Evolutionary conservation across 1,140 invertebrate species (phyloP).

Genomic region (Bombus pascuorum): DNA sequence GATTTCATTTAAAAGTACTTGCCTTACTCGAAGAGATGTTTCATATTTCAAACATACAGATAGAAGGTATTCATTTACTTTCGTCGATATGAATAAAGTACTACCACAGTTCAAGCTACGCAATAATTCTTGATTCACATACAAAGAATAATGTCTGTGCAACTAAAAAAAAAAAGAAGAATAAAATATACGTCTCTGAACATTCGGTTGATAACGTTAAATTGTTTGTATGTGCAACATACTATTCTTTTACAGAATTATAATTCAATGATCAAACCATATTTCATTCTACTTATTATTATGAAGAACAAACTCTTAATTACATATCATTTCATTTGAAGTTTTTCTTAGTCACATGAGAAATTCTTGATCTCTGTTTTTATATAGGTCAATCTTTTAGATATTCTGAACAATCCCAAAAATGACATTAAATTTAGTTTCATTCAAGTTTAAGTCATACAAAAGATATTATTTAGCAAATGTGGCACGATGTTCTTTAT

Average conservation of each 20-base stretch:
- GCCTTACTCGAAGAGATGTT: conserved; percentile 36
- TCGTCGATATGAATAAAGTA: conserved; percentile 56
- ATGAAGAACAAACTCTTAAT: not conserved
- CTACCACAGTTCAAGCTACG: conserved; percentile 43
- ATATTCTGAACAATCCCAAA: conserved; percentile 33
- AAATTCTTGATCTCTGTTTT: not conserved
- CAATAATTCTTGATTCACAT: conserved; percentile 40
- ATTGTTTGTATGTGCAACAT: conserved; percentile 21
- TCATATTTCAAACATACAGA: conserved; percentile 35
- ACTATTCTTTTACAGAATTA: conserved; percentile 17
- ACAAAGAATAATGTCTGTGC: conserved; percentile 27
- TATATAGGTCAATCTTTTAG: not conserved
- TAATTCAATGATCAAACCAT: conserved; percentile 4
- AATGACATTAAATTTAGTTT: conserved; percentile 59
- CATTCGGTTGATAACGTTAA: conserved; percentile 13
- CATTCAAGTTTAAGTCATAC: conserved; percentile 54
- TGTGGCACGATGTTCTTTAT: conserved; percentile 56
- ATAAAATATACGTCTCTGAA: conserved; percentile 28
- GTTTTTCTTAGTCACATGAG: conserved; percentile 5
- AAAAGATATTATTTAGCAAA: conserved; percentile 64
- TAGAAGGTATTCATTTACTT: conserved; percentile 33
- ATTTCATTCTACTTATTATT: not conserved
- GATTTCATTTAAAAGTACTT: conserved; percentile 44
- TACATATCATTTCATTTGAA: not conserved
- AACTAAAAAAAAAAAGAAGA: conserved; percentile 43